Conservation (phyloP, 2,113 vertebrate species). For the Sorex fumeus region DNA sequence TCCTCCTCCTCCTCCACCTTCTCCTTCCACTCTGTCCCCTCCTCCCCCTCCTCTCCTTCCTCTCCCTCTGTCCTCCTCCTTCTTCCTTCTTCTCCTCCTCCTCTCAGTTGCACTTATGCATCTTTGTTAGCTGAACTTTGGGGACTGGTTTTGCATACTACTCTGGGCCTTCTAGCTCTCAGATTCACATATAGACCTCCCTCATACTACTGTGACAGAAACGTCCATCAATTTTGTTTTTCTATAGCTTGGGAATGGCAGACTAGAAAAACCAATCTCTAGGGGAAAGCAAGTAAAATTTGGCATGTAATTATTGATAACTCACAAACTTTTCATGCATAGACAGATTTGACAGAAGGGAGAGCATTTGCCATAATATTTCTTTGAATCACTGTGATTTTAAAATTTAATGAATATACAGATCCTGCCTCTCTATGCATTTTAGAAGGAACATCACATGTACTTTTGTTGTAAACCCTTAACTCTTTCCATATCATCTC, state of each 20-base stretch:
- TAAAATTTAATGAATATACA: slow-evolving; percentile 11
- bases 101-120: not conserved
- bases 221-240: not conserved
- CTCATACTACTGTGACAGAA: not conserved
- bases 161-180: not conserved
- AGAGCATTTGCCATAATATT: slow-evolving; percentile 8
- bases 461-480: slow-evolving; percentile 35
- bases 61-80: no score
- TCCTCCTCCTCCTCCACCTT: no score
- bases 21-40: no score
- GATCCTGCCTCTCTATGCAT: slow-evolving; percentile 20
- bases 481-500: not conserved
- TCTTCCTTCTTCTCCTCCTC: no score
- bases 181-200: not conserved
- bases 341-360: not conserved
- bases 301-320: not conserved
- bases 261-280: not conserved
- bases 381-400: not conserved
- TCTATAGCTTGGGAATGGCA: not conserved
- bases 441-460: not conserved
- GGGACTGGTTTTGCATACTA: not conserved
- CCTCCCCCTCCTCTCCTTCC: no score
- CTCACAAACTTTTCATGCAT: not conserved
- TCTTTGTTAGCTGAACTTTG: not conserved
- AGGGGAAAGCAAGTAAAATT: not conserved